Evolutionary conservation across 2,888 invertebrate species (phyloP).

Genomic region (Fabriciana adippe): DNA sequence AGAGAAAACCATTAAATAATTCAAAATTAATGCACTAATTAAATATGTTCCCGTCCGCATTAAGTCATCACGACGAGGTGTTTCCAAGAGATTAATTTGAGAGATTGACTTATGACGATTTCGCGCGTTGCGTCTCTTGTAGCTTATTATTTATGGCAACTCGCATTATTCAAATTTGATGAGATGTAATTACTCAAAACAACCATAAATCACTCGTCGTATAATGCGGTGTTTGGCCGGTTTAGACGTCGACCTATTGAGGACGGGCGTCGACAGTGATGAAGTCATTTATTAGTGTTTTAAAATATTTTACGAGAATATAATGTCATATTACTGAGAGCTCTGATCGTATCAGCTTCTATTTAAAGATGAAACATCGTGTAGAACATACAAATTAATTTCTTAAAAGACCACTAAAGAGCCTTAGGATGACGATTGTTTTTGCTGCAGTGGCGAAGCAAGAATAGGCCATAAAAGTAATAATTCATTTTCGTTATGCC

Average conservation of each 20-base stretch:
- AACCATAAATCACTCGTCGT: constrained; percentile 76
- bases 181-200: constrained; percentile 80
- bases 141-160: constrained; percentile 71
- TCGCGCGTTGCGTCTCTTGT: constrained; percentile 63
- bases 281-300: constrained; percentile 68
- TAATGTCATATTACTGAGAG: constrained; percentile 49
- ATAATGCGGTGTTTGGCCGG: constrained; percentile 67
- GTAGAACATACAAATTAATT: constrained; percentile 49
- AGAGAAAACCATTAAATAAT: constrained; percentile 68
- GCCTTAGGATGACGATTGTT: constrained; percentile 41
- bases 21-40: constrained; percentile 79
- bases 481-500: constrained; percentile 82
- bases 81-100: constrained; percentile 72
- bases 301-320: constrained; percentile 63
- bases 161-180: constrained; percentile 81
- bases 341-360: constrained; percentile 30
- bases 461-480: constrained; percentile 68
- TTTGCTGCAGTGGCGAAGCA: constrained; percentile 38
- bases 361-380: constrained; percentile 6
- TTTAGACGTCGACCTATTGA: constrained; percentile 62
- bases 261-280: constrained; percentile 51
- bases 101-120: constrained; percentile 75
- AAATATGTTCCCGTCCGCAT: constrained; percentile 74
- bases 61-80: constrained; percentile 72
- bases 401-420: constrained; percentile 41